Base-by-base conservation (phyloP, 2,797 vertebrate genomes). In the Neosalanx taihuensis region DNA sequence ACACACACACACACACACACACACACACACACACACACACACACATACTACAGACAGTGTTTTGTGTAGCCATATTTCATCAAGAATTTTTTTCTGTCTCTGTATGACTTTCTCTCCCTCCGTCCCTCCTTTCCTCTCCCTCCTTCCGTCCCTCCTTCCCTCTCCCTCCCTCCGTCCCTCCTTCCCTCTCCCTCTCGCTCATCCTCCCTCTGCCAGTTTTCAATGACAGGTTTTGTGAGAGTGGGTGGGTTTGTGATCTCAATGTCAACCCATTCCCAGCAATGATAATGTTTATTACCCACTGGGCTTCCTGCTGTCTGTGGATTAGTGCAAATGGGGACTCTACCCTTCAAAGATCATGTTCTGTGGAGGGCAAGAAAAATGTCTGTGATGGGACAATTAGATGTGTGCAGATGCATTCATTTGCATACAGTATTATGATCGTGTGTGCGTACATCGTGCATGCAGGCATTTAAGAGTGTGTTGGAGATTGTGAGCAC, bases 221-320 rank as follows among this genome's bases (percentile, higher is more conserved):
- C 83, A 75, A 56, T 84, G 86, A 86, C 84, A 87, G 79, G 72
- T 84, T 86, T 81, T 81, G 83, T 79, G 83, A 73, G 68, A 85
- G 83, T 72, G 67, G 61, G 81, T 81, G 79, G 56, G 31, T 51
- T 69, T 53, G 67, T n/a, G 7, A 85, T 88, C 85, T 92, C 87
- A 92, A 90, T 90, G 90, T 90, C 89, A 91, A 90, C 76, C 87
- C 83, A 86, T 90, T 90, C 82, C 71, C 85, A 88, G 85, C 89
- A 90, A 91, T 92, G 87, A 88, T 89, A 92, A 91, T 89, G 87
- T 91, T 90, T 91, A 91, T 91, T 89, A 88, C 88, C 86, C 84
- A 81, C 84, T 86, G 88, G 79, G 89, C 75, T 76, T 88, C 84
- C 85, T 72, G 77, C 84, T 84, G 88, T 84, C 81, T 83, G 72